Base-by-base conservation (phyloP, 1,140 invertebrate genomes). In the Drosophila hydei region DNA sequence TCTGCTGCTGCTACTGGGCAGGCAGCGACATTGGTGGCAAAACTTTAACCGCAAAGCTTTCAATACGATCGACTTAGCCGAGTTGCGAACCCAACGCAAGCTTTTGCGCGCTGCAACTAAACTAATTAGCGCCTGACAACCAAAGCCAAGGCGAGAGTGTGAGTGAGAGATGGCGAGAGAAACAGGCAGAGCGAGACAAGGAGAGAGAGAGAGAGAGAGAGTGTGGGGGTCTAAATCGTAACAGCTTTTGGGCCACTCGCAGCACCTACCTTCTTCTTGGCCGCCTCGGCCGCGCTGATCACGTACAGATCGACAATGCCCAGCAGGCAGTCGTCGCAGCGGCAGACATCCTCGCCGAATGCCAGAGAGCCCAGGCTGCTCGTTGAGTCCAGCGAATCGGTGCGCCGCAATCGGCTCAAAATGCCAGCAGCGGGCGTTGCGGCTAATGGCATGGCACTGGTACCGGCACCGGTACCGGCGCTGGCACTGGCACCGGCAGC, bases 311-410 rank as follows among this genome's bases (percentile, higher is more conserved):
- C 96, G 63, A 94, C 95, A 74, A 96, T 96, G 4, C 95, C 96
- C 63, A 97, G 92, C 33, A 97, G 91, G 72, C 96, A 97, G 91
- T 97, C 96, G 88, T 97, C 96, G 91, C 96, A 97, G 27, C 94
- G 92, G 90, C 96, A 97, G 47, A 96, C 94, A 75, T 96, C 95
- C 83, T 94, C 95, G 30, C 93, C 92, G 1, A 92, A 73, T 11
- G 93, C 93, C 40, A 94, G 75, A 3, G 95, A 96, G 60, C 95
- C 94, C 59, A 95, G 93, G 75, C 95, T 96, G 77, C 94, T 95
- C 70, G 95, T 95, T 63, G 95, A 96, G 90, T 96, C 96, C 90
- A 95, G 93, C 18, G 96, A 96, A 79, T 96, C 95, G 3, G 95
- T 95, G 65, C 96, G 92, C 8, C 96, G 91, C 61, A 96, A 91